Evolutionary conservation across 2,797 vertebrate genomes (phyloP), one percentile per base, ranked within the genome.

Genomic region (Myioborus miniatus): DNA sequence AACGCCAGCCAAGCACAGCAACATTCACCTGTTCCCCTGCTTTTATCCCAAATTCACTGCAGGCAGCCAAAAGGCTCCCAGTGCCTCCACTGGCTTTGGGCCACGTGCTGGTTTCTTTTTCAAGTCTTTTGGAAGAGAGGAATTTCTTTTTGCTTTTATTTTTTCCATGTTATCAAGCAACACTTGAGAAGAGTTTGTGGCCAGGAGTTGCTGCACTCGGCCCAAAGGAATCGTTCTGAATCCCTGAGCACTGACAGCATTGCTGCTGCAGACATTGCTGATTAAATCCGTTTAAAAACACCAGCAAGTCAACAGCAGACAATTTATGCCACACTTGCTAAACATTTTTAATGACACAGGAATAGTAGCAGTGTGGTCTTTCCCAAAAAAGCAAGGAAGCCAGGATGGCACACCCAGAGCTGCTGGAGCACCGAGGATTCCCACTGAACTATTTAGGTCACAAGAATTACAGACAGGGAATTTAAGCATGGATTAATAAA

Each of bases 401-500:
- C 15, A 52, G 29, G 47, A 71, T 58, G 21, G 67, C 50, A 12
- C 8, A 15, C 17, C 23, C 26, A 15, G 17, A 32, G 27, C 21
- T 53, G 34, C n/a, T 14, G 50, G n/a, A 50, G 36, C 15, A 22
- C 30, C 12, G 8, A 50, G 32, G 23, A 58, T 93, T 82, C 29
- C 74, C 65, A 20, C 4, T 41, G 68, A 90, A 34, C 47, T 75
- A 64, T 56, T 70, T 63, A 79, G 69, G 64, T 89, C 83, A 94
- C 50, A 68, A 79, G 71, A 93, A 91, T 44, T 80, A 68, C 52
- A 80, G 67, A 46, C 23, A 23, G 43, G 43, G 89, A 82, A 64
- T 91, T 91, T 89, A 93, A 80, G 58, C 53, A 16, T 14, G 79
- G 88, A 85, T 96, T 91, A 74, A 84, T 83, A 92, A 89, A 76